A percentile compares a stretch with the other conserved stretches of the same genome.
Evolutionary conservation across 2,888 invertebrate genomes (phyloP).

Genomic region (Blomia tropicalis): DNA sequence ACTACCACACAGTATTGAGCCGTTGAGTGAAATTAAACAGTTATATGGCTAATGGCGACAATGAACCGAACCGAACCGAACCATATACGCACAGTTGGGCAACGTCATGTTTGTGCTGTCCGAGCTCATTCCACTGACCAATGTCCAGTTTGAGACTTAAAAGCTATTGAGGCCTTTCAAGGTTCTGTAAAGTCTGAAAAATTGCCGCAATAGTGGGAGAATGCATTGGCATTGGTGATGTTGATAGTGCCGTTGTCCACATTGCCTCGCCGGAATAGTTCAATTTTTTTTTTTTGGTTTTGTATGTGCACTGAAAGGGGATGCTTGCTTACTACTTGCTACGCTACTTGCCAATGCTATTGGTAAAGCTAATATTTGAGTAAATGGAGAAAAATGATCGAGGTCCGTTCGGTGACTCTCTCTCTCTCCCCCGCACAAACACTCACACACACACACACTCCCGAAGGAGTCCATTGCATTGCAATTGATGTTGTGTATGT

Average conservation of each 20-base stretch:
- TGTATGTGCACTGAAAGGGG: background rate
- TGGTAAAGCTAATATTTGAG: background rate
- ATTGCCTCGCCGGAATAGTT: background rate
- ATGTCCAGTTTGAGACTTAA: background rate
- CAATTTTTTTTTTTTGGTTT: background rate
- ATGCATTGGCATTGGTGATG: no score
- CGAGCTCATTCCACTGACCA: background rate
- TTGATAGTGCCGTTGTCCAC: no score
- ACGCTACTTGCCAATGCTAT: background rate
- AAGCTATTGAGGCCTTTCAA: background rate
- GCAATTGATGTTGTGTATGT: no score
- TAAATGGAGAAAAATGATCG: background rate
- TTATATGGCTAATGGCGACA: background rate
- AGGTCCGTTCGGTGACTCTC: background rate
- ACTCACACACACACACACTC: no score
- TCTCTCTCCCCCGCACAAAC: no score
- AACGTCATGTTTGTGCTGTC: background rate
- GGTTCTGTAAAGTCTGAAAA: background rate
- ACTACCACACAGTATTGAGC: background rate
- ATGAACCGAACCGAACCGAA: no score
- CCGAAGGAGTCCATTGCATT: no score
- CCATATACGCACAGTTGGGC: background rate
- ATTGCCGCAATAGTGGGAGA: background rate
- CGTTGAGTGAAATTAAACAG: background rate
- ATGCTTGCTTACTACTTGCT: background rate